Percentiles rank a stretch among this genome's conserved stretches.
Evolutionary conservation across 2,113 vertebrate species (phyloP).

Genomic region (Istiophorus platypterus): DNA sequence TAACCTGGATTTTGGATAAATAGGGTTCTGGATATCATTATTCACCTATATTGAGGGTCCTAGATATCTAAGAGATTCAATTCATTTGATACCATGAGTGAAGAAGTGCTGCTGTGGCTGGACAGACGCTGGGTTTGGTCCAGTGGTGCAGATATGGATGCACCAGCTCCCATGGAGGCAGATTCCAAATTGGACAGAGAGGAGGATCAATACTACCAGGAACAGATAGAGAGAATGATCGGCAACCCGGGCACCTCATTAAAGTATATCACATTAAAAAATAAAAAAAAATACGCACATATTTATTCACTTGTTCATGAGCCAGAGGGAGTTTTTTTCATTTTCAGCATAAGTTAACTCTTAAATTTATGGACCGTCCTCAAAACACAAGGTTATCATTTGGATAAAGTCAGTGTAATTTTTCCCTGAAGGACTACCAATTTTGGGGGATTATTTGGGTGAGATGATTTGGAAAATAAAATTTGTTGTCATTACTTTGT

Average conservation of each 20-base stretch:
- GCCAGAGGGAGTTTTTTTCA: conserved; percentile 54
- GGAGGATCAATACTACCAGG: conserved; percentile 72
- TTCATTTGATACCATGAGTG: conserved; percentile 41
- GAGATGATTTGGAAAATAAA: not conserved
- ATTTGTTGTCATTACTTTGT: not conserved
- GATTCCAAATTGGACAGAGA: conserved; percentile 73
- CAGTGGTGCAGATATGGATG: conserved; percentile 70
- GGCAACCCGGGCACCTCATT: conserved; percentile 69
- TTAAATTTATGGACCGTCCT: conserved; percentile 30
- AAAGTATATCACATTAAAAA: conserved; percentile 78
- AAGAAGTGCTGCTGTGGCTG: conserved; percentile 50
- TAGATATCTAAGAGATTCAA: conserved; percentile 17
- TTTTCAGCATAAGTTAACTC: conserved; percentile 35
- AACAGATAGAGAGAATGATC: conserved; percentile 75
- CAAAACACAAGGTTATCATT: conserved; percentile 21
- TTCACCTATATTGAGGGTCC: too few species aligned
- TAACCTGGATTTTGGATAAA: not conserved
- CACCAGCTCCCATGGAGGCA: conserved; percentile 70
- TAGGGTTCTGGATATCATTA: too few species aligned
- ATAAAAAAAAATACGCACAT: too few species aligned
- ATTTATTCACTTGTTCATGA: conserved; percentile 74
- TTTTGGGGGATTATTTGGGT: not conserved
- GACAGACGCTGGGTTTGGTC: conserved; percentile 58
- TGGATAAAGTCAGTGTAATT: conserved; percentile 5
- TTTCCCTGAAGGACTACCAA: not conserved